Conservation (phyloP, 2,888 invertebrate genomes). For the Cantharis rustica region DNA sequence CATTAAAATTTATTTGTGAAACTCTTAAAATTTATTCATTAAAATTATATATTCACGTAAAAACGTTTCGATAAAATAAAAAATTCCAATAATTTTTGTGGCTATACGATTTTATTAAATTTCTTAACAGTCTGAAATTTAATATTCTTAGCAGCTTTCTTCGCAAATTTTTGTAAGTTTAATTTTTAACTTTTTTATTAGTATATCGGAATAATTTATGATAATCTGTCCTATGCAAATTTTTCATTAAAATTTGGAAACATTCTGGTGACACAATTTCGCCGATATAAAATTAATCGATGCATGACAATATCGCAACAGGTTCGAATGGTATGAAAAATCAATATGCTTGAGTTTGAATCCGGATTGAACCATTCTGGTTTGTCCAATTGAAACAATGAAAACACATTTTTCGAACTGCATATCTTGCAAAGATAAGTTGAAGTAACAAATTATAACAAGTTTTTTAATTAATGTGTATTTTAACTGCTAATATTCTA, state of each 20-base stretch:
- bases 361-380: neutral
- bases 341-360: neutral
- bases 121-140: neutral
- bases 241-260: neutral
- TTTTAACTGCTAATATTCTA: neutral
- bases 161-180: neutral
- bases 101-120: neutral
- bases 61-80: neutral
- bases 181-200: neutral
- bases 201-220: neutral
- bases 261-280: neutral
- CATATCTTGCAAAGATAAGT: neutral
- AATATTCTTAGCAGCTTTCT: neutral
- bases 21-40: neutral
- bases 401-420: too few relatives aligned
- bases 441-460: neutral
- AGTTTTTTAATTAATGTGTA: neutral
- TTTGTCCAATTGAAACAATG: too few relatives aligned
- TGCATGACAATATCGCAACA: too few relatives aligned
- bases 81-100: neutral
- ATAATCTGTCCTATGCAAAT: neutral
- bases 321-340: too few relatives aligned
- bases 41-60: neutral
- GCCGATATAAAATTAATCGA: neutral
- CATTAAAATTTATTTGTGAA: neutral